phyloP scores from a whole-genome alignment of 2,113 vertebrate species.

The Aix galericulata region DNA sequence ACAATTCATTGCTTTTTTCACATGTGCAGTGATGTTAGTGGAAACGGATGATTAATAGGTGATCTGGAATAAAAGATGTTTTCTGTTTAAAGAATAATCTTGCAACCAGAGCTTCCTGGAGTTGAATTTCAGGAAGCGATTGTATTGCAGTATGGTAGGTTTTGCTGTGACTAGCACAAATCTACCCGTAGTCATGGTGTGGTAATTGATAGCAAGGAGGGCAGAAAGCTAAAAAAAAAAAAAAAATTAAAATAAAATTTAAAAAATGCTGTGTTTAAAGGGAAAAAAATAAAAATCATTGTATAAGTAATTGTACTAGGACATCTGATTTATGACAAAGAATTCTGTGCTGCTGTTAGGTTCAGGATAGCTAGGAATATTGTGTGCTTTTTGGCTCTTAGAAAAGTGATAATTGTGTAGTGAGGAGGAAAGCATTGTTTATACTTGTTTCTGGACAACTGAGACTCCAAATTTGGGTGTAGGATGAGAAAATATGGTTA shows the following conservation, averaged over 20 bases:
- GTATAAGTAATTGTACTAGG: not conserved
- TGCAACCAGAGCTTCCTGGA: conserved; percentile 7
- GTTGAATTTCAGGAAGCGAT: not conserved
- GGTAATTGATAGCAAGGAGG: not conserved
- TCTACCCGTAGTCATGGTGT: not conserved
- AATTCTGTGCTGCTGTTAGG: not conserved
- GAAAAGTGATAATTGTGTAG: not conserved
- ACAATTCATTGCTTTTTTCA: not conserved
- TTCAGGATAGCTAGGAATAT: not conserved
- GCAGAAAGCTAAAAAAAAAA: not conserved
- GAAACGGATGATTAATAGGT: conserved; percentile 4
- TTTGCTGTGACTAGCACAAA: not conserved
- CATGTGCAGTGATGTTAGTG: not conserved
- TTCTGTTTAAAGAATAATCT: conserved; percentile 7
- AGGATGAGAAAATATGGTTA: not conserved
- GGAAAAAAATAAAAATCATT: not conserved
- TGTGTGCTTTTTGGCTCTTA: not conserved
- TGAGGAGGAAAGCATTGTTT: not conserved
- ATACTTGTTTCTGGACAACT: not conserved
- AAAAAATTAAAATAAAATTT: too few species aligned
- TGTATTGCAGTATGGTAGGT: not conserved
- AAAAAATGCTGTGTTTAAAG: not conserved
- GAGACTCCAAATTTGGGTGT: not conserved
- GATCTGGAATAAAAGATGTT: conserved; percentile 1
- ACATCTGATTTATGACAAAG: not conserved